Base-by-base conservation (phyloP, 2,797 vertebrate genomes). In the Neosalanx taihuensis region DNA sequence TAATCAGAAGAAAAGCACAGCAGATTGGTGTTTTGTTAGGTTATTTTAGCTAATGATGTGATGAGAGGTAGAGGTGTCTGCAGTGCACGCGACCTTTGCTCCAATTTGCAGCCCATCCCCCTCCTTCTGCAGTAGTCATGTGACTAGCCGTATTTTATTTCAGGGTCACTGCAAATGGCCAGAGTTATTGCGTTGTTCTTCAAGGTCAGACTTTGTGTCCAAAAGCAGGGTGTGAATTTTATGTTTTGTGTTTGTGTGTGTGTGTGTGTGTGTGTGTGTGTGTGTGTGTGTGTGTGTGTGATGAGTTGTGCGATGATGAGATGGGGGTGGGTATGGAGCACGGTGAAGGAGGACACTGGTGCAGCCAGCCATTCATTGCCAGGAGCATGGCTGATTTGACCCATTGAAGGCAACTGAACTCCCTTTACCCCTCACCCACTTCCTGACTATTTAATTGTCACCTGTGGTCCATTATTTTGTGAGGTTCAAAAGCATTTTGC, bases 11-110 rank as follows among this genome's bases (percentile, higher is more conserved):
- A 41, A 6, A 41, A 46, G 41, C 41, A 13, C 41, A 46, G 10
- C 10, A 33, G 29, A 31, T 30, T 30, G 26, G 59, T 61, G 41
- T 31, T 35, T 64, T 4, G 12, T 46, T 1, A 71, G 73, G 76
- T 71, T 63, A 53, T 71, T 17, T 72, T 72, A 51, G 66, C 78
- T 72, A 64, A 72, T 49, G 51, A 70, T 73, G 69, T 59, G 68
- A 23, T 73, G 79, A 81, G 33, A 70, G 20, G 13, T 51, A 23
- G 4, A n/a, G 6, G 46, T 53, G 15, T 9, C 26, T 33, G 59
- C 49, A 68, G 66, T 33, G 70, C 31, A 18, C 23, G 17, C 75
- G 83, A 87, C 85, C 89, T 89, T 89, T 90, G 83, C 63, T 82
- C 88, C 73, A 90, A 70, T 83, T 87, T 30, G 66, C 64, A 71